Percentiles rank a stretch among this genome's conserved stretches.
These are phyloP conservation scores for Gryllus bimaculatus DNA, from an alignment of 1,140 invertebrate species.

Conservation along the genomic window DNA sequence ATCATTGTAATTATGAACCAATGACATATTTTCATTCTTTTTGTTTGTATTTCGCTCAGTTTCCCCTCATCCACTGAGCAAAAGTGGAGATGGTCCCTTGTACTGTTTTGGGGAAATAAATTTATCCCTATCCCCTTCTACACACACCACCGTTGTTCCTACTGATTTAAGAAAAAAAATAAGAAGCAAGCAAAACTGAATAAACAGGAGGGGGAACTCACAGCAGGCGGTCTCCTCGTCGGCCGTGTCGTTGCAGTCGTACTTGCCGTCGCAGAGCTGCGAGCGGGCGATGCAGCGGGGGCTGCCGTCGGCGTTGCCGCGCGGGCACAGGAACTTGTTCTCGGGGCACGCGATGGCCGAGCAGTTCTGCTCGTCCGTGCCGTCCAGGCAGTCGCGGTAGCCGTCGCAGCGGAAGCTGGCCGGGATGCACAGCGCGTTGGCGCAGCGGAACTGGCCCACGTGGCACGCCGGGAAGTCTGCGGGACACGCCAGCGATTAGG, in stretches of 20 bases:
- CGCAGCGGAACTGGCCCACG: conserved; percentile 84
- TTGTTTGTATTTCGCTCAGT: too few species aligned
- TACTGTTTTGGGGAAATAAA: too few species aligned
- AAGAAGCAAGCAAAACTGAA: too few species aligned
- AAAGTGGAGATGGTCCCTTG: too few species aligned
- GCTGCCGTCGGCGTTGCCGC: conserved; percentile 52
- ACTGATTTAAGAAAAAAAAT: too few species aligned
- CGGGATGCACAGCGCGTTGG: conserved; percentile 87
- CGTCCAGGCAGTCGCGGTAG: conserved; percentile 75
- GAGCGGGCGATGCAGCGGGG: conserved; percentile 80
- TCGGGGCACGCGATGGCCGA: conserved; percentile 80
- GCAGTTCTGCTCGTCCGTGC: conserved; percentile 83
- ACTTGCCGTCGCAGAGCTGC: conserved; percentile 80
- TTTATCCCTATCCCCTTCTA: too few species aligned
- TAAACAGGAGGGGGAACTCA: conserved; percentile 42
- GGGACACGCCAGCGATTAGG: background rate
- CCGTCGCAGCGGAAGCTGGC: conserved; percentile 71
- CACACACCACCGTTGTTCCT: too few species aligned
- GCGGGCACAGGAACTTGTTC: conserved; percentile 84
- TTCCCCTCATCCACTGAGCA: too few species aligned
- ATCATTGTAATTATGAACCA: too few species aligned
- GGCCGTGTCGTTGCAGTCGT: conserved; percentile 80
- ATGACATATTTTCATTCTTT: too few species aligned
- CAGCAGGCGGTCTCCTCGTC: conserved; percentile 85
- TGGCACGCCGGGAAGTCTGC: conserved; percentile 83